phyloP scores from a whole-genome alignment of 2,888 invertebrate genomes.

The Drosophila ezoana region DNA sequence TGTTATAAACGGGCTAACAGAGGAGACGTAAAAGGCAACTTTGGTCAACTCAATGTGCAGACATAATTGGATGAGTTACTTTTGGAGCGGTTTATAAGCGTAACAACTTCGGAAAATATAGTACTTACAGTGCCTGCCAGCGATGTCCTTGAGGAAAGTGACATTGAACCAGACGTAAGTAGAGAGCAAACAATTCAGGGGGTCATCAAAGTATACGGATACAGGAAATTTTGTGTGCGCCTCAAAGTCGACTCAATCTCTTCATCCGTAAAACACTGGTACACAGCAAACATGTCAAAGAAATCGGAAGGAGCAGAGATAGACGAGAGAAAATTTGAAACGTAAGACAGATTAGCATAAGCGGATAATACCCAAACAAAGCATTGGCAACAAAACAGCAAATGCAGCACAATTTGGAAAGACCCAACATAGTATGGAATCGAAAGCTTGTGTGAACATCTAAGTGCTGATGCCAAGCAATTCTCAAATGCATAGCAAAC shows the following conservation, averaged over 20 bases:
- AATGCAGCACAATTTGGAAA: slow-evolving; percentile 33
- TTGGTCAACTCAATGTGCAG: slow-evolving; percentile 57
- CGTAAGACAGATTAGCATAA: slow-evolving; percentile 79
- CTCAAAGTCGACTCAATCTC: slow-evolving; percentile 64
- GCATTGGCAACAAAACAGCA: slow-evolving; percentile 42
- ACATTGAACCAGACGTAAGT: slow-evolving; percentile 60
- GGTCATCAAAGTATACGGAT: slow-evolving; percentile 62
- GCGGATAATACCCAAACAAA: slow-evolving; percentile 69
- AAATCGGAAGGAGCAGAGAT: slow-evolving; percentile 17
- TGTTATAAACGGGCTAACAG: slow-evolving; percentile 51
- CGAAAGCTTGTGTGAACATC: slow-evolving; percentile 60
- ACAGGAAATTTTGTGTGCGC: slow-evolving; percentile 20
- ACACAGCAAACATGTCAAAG: slow-evolving; percentile 31
- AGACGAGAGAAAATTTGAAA: slow-evolving; percentile 47
- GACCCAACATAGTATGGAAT: slow-evolving; percentile 26
- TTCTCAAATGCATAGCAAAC: slow-evolving; percentile 40
- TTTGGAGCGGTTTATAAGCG: slow-evolving; percentile 22
- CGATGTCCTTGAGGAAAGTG: slow-evolving; percentile 74
- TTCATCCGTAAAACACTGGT: slow-evolving; percentile 51
- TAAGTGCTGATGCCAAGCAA: slow-evolving; percentile 61
- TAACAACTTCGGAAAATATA: slow-evolving; percentile 50
- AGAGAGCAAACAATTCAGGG: slow-evolving; percentile 29
- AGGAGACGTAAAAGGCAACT: slow-evolving; percentile 38
- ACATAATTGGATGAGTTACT: slow-evolving; percentile 62
- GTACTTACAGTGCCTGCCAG: slow-evolving; percentile 67